Base-by-base conservation (phyloP, 2,888 invertebrate genomes). In the Idaea aversata region DNA sequence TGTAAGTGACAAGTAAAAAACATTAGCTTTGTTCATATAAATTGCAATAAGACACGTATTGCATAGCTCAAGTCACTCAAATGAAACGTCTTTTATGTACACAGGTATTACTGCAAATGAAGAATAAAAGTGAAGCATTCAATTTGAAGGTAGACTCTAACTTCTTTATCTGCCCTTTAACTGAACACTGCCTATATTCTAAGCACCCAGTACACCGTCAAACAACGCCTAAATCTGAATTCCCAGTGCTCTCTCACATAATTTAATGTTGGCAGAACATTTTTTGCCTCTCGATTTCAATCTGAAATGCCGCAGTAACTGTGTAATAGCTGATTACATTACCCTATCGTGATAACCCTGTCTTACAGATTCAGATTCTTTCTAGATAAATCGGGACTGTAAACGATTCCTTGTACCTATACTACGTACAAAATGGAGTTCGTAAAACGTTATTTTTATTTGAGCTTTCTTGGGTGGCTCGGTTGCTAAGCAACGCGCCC, bases 401-500 rank as follows among this genome's bases (percentile, higher is more conserved):
- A 38, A 34, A 15, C 34, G 13, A 59, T 59, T 15, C 10, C 34
- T 15, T 34, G 34, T 25, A 15, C 59, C 15, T 59, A 34, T n/a
- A 67, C 25, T 16, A 57, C 58, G 59, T 35, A 13, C 63, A 64
- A 70, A 75, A 77, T 78, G 72, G 72, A 74, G 74, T 79, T 73
- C 63, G 69, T 68, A 75, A 77, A 77, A 72, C 74, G 77, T 78
- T 80, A 84, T 85, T 86, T 85, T 83, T 83, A 83, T 86, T 84
- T 84, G 83, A 83, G 82, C 77, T 74, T 77, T 78, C 78, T 78
- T 79, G 71, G 75, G 72, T 72, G 80, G 81, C 83, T 77, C 86
- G 75, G 81, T 74, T 67, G 67, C 70, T 76, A 86, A 78, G 85
- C 78, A 82, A 91, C 91, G 83, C 83, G 84, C 88, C 89, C 90